Conservation (phyloP, 2,113 vertebrate genomes). For the Melanerpes formicivorus region DNA sequence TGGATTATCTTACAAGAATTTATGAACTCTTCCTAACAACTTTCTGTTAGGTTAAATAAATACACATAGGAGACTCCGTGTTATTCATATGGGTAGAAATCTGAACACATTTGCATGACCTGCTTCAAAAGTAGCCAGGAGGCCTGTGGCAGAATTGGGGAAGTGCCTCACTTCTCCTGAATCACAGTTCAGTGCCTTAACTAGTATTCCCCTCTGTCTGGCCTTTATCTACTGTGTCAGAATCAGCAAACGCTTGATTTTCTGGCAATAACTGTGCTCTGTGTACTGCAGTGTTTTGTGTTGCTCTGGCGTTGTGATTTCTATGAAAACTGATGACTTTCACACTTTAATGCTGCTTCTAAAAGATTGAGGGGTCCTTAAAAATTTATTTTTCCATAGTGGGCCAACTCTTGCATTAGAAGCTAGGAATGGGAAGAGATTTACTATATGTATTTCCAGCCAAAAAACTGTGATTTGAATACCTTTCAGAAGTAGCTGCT, state of each 20-base stretch:
- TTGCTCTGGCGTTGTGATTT: conserved; percentile 3
- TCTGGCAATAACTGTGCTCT: neutral
- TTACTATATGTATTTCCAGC: neutral
- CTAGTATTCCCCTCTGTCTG: conserved; percentile 29
- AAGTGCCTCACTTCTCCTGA: conserved; percentile 4
- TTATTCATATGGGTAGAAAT: neutral
- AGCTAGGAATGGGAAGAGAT: neutral
- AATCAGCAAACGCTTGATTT: conserved; percentile 47
- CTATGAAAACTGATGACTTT: conserved; percentile 48
- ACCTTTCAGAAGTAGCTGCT: neutral
- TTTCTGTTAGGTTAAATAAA: neutral
- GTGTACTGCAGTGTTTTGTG: conserved; percentile 36
- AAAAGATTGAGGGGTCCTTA: neutral
- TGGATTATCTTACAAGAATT: neutral
- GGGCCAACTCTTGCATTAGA: neutral
- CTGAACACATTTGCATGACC: neutral
- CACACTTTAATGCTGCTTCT: conserved; percentile 11
- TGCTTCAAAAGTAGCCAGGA: neutral
- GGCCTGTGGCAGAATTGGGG: neutral
- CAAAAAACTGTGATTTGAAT: neutral
- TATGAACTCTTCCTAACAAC: neutral
- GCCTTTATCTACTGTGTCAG: conserved; percentile 19
- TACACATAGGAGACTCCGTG: neutral
- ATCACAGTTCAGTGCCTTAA: neutral
- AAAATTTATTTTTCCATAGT: neutral